Base-by-base conservation (phyloP, 2,888 invertebrate genomes). In the Luffia ferchaultella region DNA sequence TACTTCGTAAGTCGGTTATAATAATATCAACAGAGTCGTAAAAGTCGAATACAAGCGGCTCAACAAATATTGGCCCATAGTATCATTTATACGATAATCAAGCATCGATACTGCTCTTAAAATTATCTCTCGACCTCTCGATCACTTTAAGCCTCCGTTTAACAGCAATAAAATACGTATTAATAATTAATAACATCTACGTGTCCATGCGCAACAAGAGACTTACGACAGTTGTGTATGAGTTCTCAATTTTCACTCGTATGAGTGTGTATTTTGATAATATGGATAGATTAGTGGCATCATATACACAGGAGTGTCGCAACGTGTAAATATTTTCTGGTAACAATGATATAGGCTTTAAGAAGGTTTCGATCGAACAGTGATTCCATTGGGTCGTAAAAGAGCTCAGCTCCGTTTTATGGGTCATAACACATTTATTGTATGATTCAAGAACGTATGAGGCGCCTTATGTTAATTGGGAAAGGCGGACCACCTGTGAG, bases 401-500 rank as follows among this genome's bases (percentile, higher is more conserved):
- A 70, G 52, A 52, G 53, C 59, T 60, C 52, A 55, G 58, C 62
- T 56, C 55, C 55, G 62, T 68, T 74, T 73, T 68, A 72, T 68
- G 51, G 58, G 58, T 52, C 45, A 41, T 57, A 58, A 58, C 60
- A 57, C 57, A 55, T 59, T 62, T 58, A 58, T 63, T 58, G 57
- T 57, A 55, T 57, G 58, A 51, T 65, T 62, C 56, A 57, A 64
- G 60, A 65, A 63, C 61, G 61, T 65, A 62, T 62, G 58, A 65
- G 61, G 60, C 63, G 62, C 61, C 54, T 61, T 65, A 71, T 72
- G 68, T 66, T 78, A 78, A 79, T 79, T 73, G 71, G 65, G 58
- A 55, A 56, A 58, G 60, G 54, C 57, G 62, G 80, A 78, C 80
- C 80, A 80, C 80, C 80, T 61, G 65, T 63, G 77, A 61, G 55